Evolutionary conservation across 2,797 vertebrate genomes (phyloP).

Genomic region (Zalophus californianus): DNA sequence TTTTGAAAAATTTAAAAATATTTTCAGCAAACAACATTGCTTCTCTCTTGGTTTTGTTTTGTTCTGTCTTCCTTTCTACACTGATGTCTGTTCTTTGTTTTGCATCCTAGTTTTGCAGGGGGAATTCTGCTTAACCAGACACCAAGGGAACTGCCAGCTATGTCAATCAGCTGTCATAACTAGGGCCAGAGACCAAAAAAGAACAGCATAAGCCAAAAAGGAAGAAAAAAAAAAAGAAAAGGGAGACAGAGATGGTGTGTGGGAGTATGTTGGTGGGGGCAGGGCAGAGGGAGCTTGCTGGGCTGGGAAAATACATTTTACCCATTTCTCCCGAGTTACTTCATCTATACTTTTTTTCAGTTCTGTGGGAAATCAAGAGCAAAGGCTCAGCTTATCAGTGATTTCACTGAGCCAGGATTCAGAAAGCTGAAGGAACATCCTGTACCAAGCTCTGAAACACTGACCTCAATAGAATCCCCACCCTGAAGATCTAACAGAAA

Average conservation of each 20-base stretch:
- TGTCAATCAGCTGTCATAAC: slow-evolving; percentile 86
- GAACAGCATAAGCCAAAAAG: slow-evolving; percentile 82
- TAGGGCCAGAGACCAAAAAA: slow-evolving; percentile 85
- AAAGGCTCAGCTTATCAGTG: slow-evolving; percentile 77
- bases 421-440: slow-evolving; percentile 79
- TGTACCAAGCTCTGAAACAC: slow-evolving; percentile 74
- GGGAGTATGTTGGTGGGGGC: slow-evolving; percentile 50
- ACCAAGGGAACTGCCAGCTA: slow-evolving; percentile 79
- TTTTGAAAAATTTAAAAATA: slow-evolving; percentile 83
- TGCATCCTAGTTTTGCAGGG: slow-evolving; percentile 80
- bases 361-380: slow-evolving; percentile 81
- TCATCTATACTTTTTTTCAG: neutral
- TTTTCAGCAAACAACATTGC: slow-evolving; percentile 85
- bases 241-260: slow-evolving; percentile 67
- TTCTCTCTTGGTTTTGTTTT: slow-evolving; percentile 81
- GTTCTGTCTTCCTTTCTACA: slow-evolving; percentile 77
- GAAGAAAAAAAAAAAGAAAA: slow-evolving; percentile 59
- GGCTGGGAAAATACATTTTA: slow-evolving; percentile 77
- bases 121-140: slow-evolving; percentile 84
- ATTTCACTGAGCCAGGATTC: slow-evolving; percentile 74
- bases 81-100: slow-evolving; percentile 85
- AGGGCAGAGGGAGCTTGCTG: slow-evolving; percentile 23
- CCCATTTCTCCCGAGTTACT: slow-evolving; percentile 78
- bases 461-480: slow-evolving; percentile 74
- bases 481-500: slow-evolving; percentile 71